Evolutionary conservation across 35 echinoderm and acorn worm species (phyloP).

Genomic region (Eucidaris tribuloides): DNA sequence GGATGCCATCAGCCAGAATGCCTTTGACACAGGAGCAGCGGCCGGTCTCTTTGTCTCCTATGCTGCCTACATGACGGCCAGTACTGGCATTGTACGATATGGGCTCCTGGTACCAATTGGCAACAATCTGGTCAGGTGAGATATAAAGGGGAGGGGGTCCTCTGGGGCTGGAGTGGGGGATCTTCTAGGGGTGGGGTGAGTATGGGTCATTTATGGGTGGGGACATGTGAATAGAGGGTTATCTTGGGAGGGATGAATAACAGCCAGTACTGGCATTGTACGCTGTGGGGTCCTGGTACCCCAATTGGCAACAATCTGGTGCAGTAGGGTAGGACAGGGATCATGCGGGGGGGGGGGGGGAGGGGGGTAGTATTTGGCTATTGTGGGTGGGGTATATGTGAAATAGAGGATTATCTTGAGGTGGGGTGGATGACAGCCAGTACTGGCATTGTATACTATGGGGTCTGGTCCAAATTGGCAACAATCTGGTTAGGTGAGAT

Average conservation of each 20-base stretch:
- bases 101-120: slow-evolving; percentile 67
- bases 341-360: too few relatives aligned
- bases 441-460: slow-evolving; percentile 63
- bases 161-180: too few relatives aligned
- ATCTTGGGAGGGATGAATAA: too few relatives aligned
- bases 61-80: slow-evolving; percentile 74
- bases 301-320: slow-evolving; percentile 90
- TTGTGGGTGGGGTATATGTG: too few relatives aligned
- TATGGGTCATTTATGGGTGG: too few relatives aligned
- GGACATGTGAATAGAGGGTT: too few relatives aligned
- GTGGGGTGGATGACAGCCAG: slow-evolving; percentile 83
- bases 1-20: slow-evolving; percentile 94
- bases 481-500: too few relatives aligned
- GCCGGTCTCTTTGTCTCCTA: slow-evolving; percentile 82
- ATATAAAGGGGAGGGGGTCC: too few relatives aligned
- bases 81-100: slow-evolving; percentile 65
- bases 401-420: too few relatives aligned
- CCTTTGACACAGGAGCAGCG: slow-evolving; percentile 93
- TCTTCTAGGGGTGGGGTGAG: too few relatives aligned
- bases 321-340: too few relatives aligned
- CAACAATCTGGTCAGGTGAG: slow-evolving; percentile 97
- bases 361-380: too few relatives aligned
- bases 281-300: slow-evolving; percentile 59
- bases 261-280: slow-evolving; percentile 50
- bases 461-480: slow-evolving; percentile 69